Percentiles rank a stretch among this genome's conserved stretches.
Conservation (phyloP, 2,113 vertebrate genomes). For the Sclerurus mexicanus region DNA sequence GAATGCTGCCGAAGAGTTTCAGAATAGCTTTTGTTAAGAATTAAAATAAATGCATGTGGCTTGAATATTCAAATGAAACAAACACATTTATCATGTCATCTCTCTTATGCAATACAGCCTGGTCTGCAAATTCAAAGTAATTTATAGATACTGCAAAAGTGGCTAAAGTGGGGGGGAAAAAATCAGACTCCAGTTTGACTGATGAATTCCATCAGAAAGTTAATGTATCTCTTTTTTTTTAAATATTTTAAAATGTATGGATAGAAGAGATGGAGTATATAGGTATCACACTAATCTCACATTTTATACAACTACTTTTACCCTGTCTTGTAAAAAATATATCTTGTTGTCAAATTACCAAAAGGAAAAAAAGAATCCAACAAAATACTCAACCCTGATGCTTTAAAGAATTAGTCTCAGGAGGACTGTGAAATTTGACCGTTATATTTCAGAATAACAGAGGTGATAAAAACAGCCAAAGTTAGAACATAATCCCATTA, state of each 20-base stretch:
- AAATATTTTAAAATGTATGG: background rate
- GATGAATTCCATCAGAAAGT: constrained; percentile 1
- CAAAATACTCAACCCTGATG: background rate
- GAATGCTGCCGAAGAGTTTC: background rate
- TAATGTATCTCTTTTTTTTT: background rate
- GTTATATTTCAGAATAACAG: constrained; percentile 61
- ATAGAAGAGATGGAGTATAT: background rate
- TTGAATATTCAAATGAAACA: background rate
- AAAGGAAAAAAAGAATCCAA: background rate
- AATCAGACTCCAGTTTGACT: background rate
- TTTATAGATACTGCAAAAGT: background rate
- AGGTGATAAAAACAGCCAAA: constrained; percentile 67
- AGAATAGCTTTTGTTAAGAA: background rate
- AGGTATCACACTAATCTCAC: background rate
- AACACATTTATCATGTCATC: background rate
- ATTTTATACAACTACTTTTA: background rate
- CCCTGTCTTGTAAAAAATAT: background rate
- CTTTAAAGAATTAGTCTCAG: constrained; percentile 7
- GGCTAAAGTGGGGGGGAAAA: background rate
- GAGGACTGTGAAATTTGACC: constrained; percentile 63
- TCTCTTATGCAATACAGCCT: background rate
- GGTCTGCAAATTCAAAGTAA: background rate
- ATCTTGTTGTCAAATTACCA: background rate
- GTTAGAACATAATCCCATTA: constrained; percentile 68
- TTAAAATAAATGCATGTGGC: background rate